These are phyloP conservation scores for Pterocles orientalis DNA, from an alignment of 2,113 vertebrate genomes.

Conservation along the genomic window DNA sequence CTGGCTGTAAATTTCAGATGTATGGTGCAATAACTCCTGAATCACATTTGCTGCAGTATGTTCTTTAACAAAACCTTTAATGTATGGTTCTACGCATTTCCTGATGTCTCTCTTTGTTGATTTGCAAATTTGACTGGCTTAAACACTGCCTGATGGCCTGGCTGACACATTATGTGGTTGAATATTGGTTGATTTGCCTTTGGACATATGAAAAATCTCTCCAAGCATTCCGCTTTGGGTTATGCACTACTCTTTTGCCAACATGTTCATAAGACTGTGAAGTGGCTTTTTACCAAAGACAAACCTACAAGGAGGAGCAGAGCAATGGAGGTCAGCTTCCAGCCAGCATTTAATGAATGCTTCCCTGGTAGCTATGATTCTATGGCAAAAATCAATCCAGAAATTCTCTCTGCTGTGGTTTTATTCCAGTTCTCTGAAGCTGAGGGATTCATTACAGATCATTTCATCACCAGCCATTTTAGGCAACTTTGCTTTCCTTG, in stretches of 20 bases:
- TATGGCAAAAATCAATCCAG: constrained; percentile 57
- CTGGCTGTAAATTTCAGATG: constrained; percentile 32
- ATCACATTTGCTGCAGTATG: background rate
- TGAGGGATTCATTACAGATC: constrained; percentile 27
- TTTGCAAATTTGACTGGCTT: background rate
- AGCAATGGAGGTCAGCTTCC: constrained; percentile 48
- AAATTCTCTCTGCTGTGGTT: constrained; percentile 15
- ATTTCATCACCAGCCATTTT: constrained; percentile 38
- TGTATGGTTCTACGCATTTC: background rate
- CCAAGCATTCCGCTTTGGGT: background rate
- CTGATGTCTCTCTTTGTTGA: background rate
- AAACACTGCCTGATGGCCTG: background rate
- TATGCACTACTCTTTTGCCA: constrained; percentile 27
- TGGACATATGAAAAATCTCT: constrained; percentile 14
- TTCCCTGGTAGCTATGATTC: constrained; percentile 38
- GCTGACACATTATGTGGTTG: background rate
- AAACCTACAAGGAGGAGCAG: constrained; percentile 43
- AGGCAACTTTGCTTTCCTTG: constrained; percentile 24
- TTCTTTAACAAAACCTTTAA: constrained; percentile 1
- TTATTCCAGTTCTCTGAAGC: constrained; percentile 35
- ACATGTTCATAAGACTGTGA: constrained; percentile 44
- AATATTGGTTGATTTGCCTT: constrained; percentile 7
- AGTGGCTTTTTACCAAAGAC: constrained; percentile 57
- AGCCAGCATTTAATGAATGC: constrained; percentile 34
- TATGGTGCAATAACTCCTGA: background rate